A percentile compares a stretch with the other conserved stretches of the same genome.
Conservation (phyloP, 1,140 invertebrate genomes). For the Antheraea pernyi region DNA sequence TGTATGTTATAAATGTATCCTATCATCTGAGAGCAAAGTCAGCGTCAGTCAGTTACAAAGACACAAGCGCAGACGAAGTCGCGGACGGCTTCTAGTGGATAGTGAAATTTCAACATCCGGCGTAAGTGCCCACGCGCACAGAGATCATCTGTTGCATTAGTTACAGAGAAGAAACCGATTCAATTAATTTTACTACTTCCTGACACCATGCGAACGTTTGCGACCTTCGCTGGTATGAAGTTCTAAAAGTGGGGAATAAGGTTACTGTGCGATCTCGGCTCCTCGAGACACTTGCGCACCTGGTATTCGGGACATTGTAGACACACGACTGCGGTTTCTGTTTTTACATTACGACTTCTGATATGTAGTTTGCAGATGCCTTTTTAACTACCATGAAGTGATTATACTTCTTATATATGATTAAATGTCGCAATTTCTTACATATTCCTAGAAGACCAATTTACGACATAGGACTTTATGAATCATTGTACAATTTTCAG, state of each 20-base stretch:
- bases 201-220: neutral
- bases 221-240: neutral
- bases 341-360: neutral
- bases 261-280: neutral
- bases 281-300: neutral
- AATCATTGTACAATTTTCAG: no score
- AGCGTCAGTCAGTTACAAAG: no score
- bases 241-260: slow-evolving; percentile 1
- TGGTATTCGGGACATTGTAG: slow-evolving; percentile 1
- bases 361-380: no score
- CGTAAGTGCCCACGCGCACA: neutral
- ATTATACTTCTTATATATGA: no score
- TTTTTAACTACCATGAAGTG: no score
- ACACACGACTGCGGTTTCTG: neutral
- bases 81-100: no score
- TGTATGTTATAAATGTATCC: no score
- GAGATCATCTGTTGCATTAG: neutral
- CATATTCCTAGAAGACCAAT: no score
- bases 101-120: neutral
- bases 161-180: slow-evolving; percentile 11
- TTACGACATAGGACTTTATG: no score
- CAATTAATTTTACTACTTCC: slow-evolving; percentile 17
- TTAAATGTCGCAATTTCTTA: no score
- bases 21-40: no score
- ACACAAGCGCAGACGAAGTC: no score